phyloP scores from a whole-genome alignment of 2,797 vertebrate species.

The Varecia variegata region DNA sequence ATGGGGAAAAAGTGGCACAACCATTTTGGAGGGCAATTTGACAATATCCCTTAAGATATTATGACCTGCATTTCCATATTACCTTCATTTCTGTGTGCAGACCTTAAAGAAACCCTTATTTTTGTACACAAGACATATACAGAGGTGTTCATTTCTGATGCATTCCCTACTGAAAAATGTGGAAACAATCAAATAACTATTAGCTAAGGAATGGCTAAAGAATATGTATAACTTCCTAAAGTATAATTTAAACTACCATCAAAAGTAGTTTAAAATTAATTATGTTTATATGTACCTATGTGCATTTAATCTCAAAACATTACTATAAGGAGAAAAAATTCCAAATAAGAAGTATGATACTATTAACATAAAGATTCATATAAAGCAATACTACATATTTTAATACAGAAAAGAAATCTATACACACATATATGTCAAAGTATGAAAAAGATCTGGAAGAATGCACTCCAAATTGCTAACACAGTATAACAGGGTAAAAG shows the following conservation, averaged over 20 bases:
- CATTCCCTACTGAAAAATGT: background rate
- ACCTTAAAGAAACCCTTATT: background rate
- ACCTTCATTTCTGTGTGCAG: background rate
- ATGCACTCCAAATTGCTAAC: background rate
- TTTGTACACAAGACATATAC: background rate
- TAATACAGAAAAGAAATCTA: background rate
- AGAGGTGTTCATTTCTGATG: background rate
- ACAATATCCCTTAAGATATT: background rate
- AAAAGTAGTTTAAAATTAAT: background rate
- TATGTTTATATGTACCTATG: background rate
- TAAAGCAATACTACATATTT: background rate
- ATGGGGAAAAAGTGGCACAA: background rate
- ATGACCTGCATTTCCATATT: background rate
- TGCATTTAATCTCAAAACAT: background rate
- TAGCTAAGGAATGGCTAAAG: background rate
- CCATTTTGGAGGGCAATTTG: background rate
- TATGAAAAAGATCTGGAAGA: conserved; percentile 7
- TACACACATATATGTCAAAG: background rate
- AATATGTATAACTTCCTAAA: background rate
- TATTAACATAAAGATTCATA: background rate
- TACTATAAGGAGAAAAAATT: background rate
- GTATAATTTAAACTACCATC: background rate
- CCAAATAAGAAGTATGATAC: background rate
- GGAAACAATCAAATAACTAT: background rate
- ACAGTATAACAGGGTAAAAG: background rate